phyloP scores from a whole-genome alignment of 2,888 invertebrate genomes.

The Lithophane semibrunnea region DNA sequence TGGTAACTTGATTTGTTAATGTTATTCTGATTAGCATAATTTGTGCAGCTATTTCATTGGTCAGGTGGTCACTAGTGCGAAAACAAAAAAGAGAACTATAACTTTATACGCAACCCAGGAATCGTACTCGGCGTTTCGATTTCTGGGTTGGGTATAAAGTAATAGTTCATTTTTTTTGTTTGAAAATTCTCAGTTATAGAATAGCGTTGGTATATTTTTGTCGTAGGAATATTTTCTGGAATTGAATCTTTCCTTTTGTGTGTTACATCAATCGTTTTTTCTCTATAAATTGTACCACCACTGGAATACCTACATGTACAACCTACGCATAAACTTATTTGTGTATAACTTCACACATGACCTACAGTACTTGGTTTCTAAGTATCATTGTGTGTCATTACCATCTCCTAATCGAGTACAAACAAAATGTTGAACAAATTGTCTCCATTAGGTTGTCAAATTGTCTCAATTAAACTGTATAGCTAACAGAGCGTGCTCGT shows the following conservation, averaged over 20 bases:
- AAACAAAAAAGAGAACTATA: too few relatives aligned
- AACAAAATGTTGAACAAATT: slow-evolving; percentile 12
- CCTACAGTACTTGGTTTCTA: not conserved
- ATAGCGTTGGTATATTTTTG: too few relatives aligned
- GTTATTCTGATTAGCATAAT: slow-evolving; percentile 21
- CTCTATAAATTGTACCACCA: not conserved
- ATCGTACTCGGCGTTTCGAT: not conserved
- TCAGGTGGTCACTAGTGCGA: not conserved
- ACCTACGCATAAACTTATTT: too few relatives aligned
- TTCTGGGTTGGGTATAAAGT: too few relatives aligned
- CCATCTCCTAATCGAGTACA: not conserved
- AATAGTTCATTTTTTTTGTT: too few relatives aligned
- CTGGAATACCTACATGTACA: not conserved
- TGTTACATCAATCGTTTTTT: not conserved
- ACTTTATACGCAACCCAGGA: too few relatives aligned
- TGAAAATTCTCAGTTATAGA: too few relatives aligned
- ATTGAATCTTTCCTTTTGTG: not conserved
- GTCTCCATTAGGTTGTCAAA: slow-evolving; percentile 3
- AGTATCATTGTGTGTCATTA: not conserved
- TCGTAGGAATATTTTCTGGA: not conserved
- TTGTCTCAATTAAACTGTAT: slow-evolving; percentile 6
- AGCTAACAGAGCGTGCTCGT: slow-evolving; percentile 17
- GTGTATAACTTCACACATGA: too few relatives aligned
- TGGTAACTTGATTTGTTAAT: slow-evolving; percentile 23
- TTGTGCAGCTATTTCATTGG: not conserved